These are phyloP conservation scores for Leucozona laternaria DNA, from an alignment of 2,888 invertebrate species.

Conservation along the genomic window DNA sequence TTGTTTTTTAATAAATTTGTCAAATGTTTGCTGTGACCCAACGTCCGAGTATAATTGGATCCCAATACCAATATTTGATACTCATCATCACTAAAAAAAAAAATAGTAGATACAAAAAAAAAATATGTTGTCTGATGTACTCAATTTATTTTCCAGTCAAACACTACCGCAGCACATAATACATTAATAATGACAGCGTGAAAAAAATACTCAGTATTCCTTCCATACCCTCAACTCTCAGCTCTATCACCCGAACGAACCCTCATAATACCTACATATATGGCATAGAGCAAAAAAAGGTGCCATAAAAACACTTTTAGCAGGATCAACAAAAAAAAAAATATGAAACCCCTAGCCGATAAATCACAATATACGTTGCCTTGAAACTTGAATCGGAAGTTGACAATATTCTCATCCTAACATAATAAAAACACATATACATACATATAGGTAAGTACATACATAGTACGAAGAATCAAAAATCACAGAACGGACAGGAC, in stretches of 20 bases:
- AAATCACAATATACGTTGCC: conserved; percentile 63
- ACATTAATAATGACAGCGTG: conserved; percentile 40
- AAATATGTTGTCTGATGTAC: not conserved
- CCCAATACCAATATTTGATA: conserved; percentile 15
- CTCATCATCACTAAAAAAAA: not conserved
- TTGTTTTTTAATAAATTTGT: too few relatives aligned
- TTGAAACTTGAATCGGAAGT: conserved; percentile 30
- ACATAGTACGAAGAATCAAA: not conserved
- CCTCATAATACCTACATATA: not conserved
- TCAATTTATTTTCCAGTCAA: conserved; percentile 47
- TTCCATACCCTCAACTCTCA: not conserved
- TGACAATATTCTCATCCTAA: conserved; percentile 26
- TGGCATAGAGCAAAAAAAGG: not conserved
- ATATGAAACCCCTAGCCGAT: conserved; percentile 46
- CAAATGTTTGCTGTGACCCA: not conserved
- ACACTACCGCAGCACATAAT: conserved; percentile 46
- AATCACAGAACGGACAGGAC: conserved; percentile 16
- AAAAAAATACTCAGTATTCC: not conserved
- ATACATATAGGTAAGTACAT: too few relatives aligned
- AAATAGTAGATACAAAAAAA: not conserved
- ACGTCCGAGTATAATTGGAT: not conserved
- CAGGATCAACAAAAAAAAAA: conserved; percentile 35
- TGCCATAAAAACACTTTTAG: conserved; percentile 38
- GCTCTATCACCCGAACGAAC: not conserved
- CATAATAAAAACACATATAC: not conserved